These are phyloP conservation scores for Calameuta pallipes DNA, from an alignment of 2,888 invertebrate species.

Conservation along the genomic window DNA sequence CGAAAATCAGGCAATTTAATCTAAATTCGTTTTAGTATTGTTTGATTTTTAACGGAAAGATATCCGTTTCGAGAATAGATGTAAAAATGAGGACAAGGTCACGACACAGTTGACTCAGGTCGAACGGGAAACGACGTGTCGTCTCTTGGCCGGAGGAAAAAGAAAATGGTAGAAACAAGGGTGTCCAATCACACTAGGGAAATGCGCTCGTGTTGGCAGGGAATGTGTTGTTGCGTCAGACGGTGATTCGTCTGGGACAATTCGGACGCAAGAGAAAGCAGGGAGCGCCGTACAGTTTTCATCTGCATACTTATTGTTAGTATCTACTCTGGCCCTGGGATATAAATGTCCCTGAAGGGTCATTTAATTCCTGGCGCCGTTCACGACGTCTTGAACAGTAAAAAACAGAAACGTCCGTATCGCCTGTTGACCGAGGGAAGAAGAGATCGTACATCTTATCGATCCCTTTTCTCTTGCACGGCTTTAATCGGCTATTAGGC, in stretches of 20 bases:
- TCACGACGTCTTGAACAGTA: too few relatives aligned
- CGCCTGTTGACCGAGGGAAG: too few relatives aligned
- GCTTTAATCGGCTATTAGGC: too few relatives aligned
- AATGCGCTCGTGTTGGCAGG: conserved; percentile 37
- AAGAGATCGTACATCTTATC: too few relatives aligned
- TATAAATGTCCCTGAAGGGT: too few relatives aligned
- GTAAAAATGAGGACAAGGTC: neutral
- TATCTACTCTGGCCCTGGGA: neutral
- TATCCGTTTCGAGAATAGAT: neutral
- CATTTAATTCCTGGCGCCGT: too few relatives aligned
- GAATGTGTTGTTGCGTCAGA: conserved; percentile 55
- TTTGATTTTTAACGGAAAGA: neutral
- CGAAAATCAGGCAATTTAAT: neutral
- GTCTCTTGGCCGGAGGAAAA: neutral
- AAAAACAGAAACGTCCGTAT: too few relatives aligned
- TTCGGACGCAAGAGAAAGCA: conserved; percentile 44
- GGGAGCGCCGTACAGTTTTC: conserved; percentile 46
- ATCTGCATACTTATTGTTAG: conserved; percentile 46
- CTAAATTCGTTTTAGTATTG: neutral
- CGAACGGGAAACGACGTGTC: neutral
- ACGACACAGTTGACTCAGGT: neutral
- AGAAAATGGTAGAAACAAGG: neutral
- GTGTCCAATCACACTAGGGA: conserved; percentile 25
- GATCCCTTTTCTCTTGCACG: too few relatives aligned
- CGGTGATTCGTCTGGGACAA: conserved; percentile 53